Evolutionary conservation across 35 echinoderm and acorn worm species (phyloP), one percentile per base, ranked within the genome.

Genomic region (Amphiura filiformis): DNA sequence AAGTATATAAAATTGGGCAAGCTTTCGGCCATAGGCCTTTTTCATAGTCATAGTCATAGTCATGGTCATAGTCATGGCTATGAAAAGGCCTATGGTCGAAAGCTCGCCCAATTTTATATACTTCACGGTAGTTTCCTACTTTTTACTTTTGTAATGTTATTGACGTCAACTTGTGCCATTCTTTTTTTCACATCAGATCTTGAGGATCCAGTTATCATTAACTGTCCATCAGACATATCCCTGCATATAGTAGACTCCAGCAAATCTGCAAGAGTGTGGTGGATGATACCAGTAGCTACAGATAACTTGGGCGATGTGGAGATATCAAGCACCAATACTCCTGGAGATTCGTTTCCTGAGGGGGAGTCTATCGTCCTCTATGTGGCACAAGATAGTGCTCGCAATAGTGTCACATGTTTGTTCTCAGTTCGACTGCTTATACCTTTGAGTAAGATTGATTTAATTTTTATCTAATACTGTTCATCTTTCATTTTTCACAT

Each of bases 201-300:
- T 78, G 36, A 87, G 35, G 14, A 70, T 41, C 85, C 85, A 41
- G 37, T 31, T 1, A 57, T 57, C 26, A 7, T 23, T 13, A 34
- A 20, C 65, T 87, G 85, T 87, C 76, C 85, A 28, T 39, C 35
- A 20, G 85, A 87, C 75, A 78, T 87, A 34, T 42, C 39, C 23
- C 32, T 44, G 36, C 22, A 70, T 17, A 41, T 76, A 30, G 36
- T 77, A 20, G 31, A 41, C 5, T 37, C 36, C 37, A 33, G 38
- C 2, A 36, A 44, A 70, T 78, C 37, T 37, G 39, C 85, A 70
- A 78, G 37, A 0, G 85, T 87, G 23, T 77, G 47, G 37, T 87
- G 85, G 85, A 49, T 23, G 34, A 18, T 1, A 28, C 85, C 85
- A 38, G 34, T 11, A 20, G 76, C 44, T 17, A 49, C 38, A 5